These are phyloP conservation scores for Xiphophorus maculatus DNA, from an alignment of 2,113 vertebrate genomes.

Conservation along the genomic window DNA sequence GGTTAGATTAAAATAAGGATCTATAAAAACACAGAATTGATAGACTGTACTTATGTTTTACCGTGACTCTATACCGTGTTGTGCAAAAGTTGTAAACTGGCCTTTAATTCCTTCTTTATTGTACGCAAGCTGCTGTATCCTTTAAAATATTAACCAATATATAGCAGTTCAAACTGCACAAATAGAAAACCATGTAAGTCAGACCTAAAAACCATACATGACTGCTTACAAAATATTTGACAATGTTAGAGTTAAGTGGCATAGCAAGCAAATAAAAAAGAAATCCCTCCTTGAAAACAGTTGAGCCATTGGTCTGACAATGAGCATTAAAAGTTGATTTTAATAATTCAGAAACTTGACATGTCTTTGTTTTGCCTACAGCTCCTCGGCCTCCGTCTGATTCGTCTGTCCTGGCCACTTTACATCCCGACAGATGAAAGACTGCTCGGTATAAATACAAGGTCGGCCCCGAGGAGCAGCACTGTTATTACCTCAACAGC, in stretches of 20 bases:
- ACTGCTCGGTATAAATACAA: slow-evolving; percentile 71
- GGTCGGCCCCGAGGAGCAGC: slow-evolving; percentile 67
- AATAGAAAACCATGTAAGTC: not conserved
- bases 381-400: slow-evolving; percentile 28
- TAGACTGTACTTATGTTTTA: not conserved
- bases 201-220: not conserved
- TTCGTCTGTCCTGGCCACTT: slow-evolving; percentile 47
- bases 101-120: not conserved
- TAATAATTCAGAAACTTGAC: not conserved
- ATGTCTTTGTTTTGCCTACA: not conserved
- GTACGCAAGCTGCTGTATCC: not conserved
- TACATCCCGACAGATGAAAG: slow-evolving; percentile 66
- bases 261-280: not conserved
- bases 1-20: not conserved
- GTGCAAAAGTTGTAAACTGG: not conserved
- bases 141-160: not conserved
- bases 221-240: too few relatives aligned
- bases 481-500: slow-evolving; percentile 75
- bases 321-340: not conserved
- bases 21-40: not conserved
- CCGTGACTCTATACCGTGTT: not conserved
- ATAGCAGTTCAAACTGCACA: not conserved
- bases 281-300: not conserved
- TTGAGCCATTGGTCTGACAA: not conserved
- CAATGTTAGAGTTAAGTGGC: not conserved